phyloP scores from a whole-genome alignment of 2,797 vertebrate species.

The Gymnoscopelus microlampas region DNA sequence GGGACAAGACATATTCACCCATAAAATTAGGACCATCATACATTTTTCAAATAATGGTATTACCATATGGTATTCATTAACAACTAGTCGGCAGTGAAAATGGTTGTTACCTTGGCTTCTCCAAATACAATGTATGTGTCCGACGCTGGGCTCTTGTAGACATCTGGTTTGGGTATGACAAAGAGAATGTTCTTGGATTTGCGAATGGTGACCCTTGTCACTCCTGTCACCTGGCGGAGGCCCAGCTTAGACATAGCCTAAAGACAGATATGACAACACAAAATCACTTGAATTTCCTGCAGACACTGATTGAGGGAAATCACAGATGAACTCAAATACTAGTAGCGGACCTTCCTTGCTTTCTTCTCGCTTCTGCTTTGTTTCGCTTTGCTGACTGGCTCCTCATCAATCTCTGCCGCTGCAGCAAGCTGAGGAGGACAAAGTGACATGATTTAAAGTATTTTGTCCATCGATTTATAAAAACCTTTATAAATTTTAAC shows the following conservation, averaged over 20 bases:
- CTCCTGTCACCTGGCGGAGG: conserved; percentile 90
- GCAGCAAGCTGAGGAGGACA: conserved; percentile 81
- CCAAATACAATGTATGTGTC: conserved; percentile 92
- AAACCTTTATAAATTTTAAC: not conserved
- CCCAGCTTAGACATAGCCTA: conserved; percentile 92
- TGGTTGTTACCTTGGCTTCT: conserved; percentile 83
- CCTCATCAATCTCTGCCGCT: conserved; percentile 90
- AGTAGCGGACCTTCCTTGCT: conserved; percentile 84
- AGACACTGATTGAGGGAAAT: not conserved
- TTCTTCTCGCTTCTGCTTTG: conserved; percentile 92
- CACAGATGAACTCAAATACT: not conserved
- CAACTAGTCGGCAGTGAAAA: not conserved
- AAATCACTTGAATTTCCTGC: not conserved
- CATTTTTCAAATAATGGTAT: not conserved
- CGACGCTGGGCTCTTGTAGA: conserved; percentile 91
- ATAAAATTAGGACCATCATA: not conserved
- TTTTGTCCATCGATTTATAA: not conserved
- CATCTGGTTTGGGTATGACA: conserved; percentile 91
- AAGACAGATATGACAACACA: not conserved
- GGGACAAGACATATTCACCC: not conserved
- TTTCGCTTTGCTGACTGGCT: conserved; percentile 92
- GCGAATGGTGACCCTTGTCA: conserved; percentile 90
- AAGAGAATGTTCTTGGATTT: conserved; percentile 93
- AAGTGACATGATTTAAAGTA: not conserved
- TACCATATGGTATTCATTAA: not conserved